Conservation (phyloP, 2,113 vertebrate genomes). For the Puntigrus tetrazona region DNA sequence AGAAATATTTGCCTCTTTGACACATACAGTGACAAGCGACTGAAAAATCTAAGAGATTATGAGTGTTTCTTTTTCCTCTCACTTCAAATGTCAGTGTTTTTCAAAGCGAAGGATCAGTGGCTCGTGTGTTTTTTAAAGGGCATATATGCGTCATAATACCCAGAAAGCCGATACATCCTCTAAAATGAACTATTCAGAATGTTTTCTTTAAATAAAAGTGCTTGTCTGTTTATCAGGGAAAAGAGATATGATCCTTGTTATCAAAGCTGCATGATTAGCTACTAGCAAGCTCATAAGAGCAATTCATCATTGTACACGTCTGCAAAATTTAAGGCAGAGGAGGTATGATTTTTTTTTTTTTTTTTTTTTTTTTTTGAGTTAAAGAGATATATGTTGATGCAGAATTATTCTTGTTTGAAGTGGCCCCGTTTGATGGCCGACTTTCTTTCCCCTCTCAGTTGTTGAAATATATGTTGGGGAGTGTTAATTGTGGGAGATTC, state of each 20-base stretch:
- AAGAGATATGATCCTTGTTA: conserved; percentile 6
- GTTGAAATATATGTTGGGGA: conserved; percentile 73
- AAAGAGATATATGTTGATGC: conserved; percentile 61
- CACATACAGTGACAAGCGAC: conserved; percentile 71
- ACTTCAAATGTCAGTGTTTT: conserved; percentile 76
- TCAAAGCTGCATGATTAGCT: conserved; percentile 12
- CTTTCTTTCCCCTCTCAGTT: conserved; percentile 42
- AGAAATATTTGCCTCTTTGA: conserved; percentile 64
- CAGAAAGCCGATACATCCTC: conserved; percentile 1
- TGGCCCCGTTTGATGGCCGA: conserved; percentile 56
- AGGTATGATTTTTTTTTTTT: background rate
- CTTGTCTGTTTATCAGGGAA: background rate
- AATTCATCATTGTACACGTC: conserved; percentile 52
- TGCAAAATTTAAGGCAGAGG: conserved; percentile 27
- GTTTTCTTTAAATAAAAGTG: conserved; percentile 33
- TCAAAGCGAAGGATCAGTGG: conserved; percentile 73
- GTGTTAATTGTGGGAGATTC: conserved; percentile 74
- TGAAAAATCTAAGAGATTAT: conserved; percentile 69
- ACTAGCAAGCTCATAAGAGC: background rate
- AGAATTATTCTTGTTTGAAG: conserved; percentile 69
- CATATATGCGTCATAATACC: conserved; percentile 69
- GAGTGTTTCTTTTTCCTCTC: conserved; percentile 69
- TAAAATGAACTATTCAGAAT: conserved; percentile 14
- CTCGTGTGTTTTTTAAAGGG: conserved; percentile 74
- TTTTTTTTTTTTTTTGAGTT: conserved; percentile 47